phyloP scores from a whole-genome alignment of 2,113 vertebrate genomes.

The Malurus cyaneus region DNA sequence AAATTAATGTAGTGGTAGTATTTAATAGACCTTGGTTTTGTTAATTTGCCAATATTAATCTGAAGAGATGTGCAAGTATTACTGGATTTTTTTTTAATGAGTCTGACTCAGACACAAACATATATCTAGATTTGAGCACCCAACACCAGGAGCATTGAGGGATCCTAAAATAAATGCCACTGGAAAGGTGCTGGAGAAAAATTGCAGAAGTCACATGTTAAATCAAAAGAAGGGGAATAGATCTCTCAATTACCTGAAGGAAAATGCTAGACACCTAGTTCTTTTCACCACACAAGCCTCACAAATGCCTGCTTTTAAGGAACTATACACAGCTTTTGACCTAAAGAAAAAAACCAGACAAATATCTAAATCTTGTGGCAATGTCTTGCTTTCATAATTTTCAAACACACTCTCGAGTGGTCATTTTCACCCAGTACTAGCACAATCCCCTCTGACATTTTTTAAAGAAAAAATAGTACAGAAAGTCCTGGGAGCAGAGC shows the following conservation, averaged over 20 bases:
- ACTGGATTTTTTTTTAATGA: not conserved
- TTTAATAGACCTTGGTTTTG: not conserved
- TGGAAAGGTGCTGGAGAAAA: not conserved
- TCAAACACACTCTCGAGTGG: not conserved
- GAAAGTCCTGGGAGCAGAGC: not conserved
- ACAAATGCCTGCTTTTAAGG: not conserved
- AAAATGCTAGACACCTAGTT: not conserved
- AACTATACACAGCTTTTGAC: not conserved
- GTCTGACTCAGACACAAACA: not conserved
- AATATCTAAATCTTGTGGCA: not conserved
- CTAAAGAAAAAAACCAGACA: not conserved
- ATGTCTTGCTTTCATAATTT: not conserved
- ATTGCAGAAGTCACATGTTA: not conserved
- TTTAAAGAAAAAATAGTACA: not conserved
- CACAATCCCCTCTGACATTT: not conserved
- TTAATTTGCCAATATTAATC: not conserved
- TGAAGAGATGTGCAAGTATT: not conserved
- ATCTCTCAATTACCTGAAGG: not conserved
- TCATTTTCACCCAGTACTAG: not conserved
- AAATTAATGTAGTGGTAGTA: not conserved
- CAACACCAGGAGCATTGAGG: not conserved
- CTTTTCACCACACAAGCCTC: not conserved
- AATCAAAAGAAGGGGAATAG: not conserved
- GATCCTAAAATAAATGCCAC: not conserved
- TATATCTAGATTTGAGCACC: not conserved